These are phyloP conservation scores for Trissoscelio sp. DNA, from an alignment of 2,888 invertebrate species.

Conservation along the genomic window DNA sequence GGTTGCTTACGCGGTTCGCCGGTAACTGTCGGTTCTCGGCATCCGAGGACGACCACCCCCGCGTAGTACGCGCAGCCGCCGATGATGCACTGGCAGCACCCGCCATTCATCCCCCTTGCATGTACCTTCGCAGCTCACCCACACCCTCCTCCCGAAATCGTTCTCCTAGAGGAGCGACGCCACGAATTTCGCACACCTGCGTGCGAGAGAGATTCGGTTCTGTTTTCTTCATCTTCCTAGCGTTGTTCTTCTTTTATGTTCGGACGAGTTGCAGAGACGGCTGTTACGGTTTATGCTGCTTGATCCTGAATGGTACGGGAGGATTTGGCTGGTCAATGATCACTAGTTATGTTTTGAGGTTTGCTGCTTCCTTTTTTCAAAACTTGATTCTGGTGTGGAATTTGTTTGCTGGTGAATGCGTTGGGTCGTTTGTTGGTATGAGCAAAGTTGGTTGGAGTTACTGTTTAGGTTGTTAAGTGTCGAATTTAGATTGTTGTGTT, in stretches of 20 bases:
- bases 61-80: constrained; percentile 72
- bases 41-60: constrained; percentile 70
- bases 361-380: neutral
- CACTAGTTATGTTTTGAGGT: neutral
- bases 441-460: too few relatives aligned
- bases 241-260: constrained; percentile 10
- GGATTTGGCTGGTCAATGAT: constrained; percentile 20
- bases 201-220: constrained; percentile 9
- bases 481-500: neutral
- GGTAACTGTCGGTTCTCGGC: constrained; percentile 77
- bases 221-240: constrained; percentile 19
- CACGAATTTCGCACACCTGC: constrained; percentile 28
- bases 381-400: neutral
- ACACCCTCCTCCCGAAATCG: neutral
- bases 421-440: too few relatives aligned
- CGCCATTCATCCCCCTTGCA: constrained; percentile 59
- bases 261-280: neutral
- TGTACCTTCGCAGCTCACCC: constrained; percentile 54
- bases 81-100: constrained; percentile 60
- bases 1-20: constrained; percentile 75
- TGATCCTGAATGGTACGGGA: neutral
- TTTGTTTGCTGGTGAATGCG: too few relatives aligned
- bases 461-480: neutral
- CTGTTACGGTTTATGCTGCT: constrained; percentile 21
- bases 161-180: constrained; percentile 2